A percentile compares a stretch with the other conserved stretches of the same genome.
These are phyloP conservation scores for Cryptocephalus moraei DNA, from an alignment of 2,888 invertebrate species.

Conservation along the genomic window DNA sequence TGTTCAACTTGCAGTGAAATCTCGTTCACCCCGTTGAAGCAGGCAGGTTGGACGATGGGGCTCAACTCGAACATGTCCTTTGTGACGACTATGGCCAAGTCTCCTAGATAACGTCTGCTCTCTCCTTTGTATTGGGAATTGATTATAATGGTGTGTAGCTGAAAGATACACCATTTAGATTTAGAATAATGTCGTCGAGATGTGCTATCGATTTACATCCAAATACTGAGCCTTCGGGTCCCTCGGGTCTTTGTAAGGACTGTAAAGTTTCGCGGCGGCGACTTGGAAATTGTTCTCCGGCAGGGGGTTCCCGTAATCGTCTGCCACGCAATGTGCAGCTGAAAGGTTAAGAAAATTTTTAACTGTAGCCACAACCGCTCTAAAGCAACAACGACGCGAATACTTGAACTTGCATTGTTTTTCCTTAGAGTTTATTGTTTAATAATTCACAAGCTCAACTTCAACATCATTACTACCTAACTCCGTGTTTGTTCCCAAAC, in stretches of 20 bases:
- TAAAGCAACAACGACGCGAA: too few relatives aligned
- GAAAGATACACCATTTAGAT: background rate
- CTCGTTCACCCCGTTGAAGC: constrained; percentile 9
- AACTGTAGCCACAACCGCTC: too few relatives aligned
- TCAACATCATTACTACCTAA: too few relatives aligned
- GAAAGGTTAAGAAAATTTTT: background rate
- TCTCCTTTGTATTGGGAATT: constrained; percentile 9
- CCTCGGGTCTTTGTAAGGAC: constrained; percentile 8
- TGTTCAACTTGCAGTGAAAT: constrained; percentile 6
- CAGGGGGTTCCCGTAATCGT: constrained; percentile 6
- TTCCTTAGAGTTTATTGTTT: too few relatives aligned
- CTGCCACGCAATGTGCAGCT: constrained; percentile 14
- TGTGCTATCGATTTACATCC: constrained; percentile 4
- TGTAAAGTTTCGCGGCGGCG: constrained; percentile 12
- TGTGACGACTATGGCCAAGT: constrained; percentile 11
- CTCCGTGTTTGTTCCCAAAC: too few relatives aligned
- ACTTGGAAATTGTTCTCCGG: constrained; percentile 6
- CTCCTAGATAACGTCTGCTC: constrained; percentile 8
- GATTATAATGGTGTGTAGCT: constrained; percentile 8
- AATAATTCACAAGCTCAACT: too few relatives aligned
- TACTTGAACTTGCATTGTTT: too few relatives aligned
- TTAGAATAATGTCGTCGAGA: background rate
- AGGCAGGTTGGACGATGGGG: constrained; percentile 11
- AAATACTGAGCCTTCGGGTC: constrained; percentile 9
- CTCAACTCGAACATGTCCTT: constrained; percentile 6